Conservation (phyloP, 35 echinoderm and acorn worm species). For the Amphiura filiformis region DNA sequence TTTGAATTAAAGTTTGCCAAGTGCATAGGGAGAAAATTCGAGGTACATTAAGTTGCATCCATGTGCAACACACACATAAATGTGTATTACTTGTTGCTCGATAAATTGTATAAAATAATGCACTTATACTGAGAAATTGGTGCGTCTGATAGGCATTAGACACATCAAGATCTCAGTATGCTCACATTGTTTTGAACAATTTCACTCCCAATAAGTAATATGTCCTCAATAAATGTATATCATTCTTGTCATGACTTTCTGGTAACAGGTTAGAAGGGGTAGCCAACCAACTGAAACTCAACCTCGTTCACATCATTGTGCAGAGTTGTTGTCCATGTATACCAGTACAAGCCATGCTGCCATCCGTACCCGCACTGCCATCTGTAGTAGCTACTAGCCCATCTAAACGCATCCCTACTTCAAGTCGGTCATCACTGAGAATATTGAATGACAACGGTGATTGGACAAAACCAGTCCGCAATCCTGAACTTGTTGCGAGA, state of each 20-base stretch:
- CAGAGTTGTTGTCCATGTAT: slow-evolving; percentile 88
- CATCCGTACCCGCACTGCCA: background rate
- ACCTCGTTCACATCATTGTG: slow-evolving; percentile 79
- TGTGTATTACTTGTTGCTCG: no score
- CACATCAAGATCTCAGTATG: no score
- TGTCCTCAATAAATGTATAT: no score
- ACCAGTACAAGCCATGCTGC: slow-evolving; percentile 26
- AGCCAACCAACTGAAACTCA: slow-evolving; percentile 81
- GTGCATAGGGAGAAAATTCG: no score
- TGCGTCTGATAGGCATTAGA: no score
- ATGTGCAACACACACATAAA: no score
- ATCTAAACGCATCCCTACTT: background rate
- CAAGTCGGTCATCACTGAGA: slow-evolving; percentile 48
- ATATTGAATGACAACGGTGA: background rate
- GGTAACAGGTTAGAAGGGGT: slow-evolving; percentile 76
- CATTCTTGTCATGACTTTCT: background rate
- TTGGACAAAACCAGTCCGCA: slow-evolving; percentile 39
- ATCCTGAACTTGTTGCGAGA: slow-evolving; percentile 55
- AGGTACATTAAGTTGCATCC: no score
- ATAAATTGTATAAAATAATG: no score
- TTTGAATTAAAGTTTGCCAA: no score
- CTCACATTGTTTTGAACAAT: no score
- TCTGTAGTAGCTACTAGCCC: background rate
- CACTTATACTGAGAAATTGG: no score
- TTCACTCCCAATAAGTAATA: no score